These are phyloP conservation scores for Heliconius sara DNA, from an alignment of 2,888 invertebrate species.

Conservation along the genomic window DNA sequence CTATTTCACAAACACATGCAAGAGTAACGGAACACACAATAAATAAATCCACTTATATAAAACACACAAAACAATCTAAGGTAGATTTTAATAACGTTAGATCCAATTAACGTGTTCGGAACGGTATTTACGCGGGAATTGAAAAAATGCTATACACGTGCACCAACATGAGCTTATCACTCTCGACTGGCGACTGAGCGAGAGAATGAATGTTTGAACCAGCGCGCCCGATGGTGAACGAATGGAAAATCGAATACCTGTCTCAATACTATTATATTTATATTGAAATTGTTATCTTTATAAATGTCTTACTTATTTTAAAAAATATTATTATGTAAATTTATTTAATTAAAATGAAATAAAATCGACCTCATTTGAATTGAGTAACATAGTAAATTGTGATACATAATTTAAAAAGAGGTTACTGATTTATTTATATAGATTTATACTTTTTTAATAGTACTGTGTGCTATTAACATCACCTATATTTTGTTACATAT, in stretches of 20 bases:
- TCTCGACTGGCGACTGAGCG: constrained; percentile 66
- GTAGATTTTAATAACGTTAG: constrained; percentile 62
- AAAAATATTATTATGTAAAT: not conserved
- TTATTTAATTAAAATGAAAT: not conserved
- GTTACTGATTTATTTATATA: too few species aligned
- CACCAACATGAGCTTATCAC: constrained; percentile 66
- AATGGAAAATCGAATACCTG: constrained; percentile 38
- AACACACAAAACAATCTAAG: constrained; percentile 59
- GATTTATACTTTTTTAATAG: too few species aligned
- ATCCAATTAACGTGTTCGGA: constrained; percentile 60
- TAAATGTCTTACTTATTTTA: not conserved
- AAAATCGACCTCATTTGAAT: constrained; percentile 4
- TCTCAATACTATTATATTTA: constrained; percentile 2
- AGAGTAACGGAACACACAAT: constrained; percentile 58
- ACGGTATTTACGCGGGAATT: constrained; percentile 65
- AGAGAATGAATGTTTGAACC: constrained; percentile 53
- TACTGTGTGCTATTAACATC: not conserved
- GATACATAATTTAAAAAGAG: not conserved
- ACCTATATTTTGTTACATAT: not conserved
- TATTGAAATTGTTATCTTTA: constrained; percentile 3
- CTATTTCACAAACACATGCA: constrained; percentile 69
- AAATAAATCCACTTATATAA: constrained; percentile 59
- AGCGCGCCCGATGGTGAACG: constrained; percentile 37
- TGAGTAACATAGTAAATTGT: not conserved
- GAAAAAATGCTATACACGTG: constrained; percentile 55